Conservation (phyloP, 2,113 vertebrate species). For the Tricholaema leucomelas region DNA sequence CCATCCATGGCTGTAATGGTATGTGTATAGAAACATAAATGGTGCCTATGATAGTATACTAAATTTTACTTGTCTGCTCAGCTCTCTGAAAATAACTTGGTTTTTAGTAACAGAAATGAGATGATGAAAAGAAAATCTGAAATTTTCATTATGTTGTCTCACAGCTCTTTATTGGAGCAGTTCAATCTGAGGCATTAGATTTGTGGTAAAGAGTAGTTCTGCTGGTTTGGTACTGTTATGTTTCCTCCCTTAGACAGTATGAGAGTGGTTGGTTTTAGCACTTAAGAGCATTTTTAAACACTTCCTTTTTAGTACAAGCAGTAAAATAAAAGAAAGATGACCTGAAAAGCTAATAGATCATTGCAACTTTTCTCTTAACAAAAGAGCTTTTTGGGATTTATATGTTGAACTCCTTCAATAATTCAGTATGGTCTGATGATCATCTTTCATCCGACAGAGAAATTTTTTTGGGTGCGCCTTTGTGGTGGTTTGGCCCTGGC, state of each 20-base stretch:
- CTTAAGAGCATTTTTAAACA: not conserved
- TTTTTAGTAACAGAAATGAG: too few species aligned
- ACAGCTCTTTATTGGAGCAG: not conserved
- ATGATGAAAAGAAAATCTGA: not conserved
- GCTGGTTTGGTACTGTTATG: not conserved
- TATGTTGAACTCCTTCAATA: not conserved
- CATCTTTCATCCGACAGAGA: not conserved
- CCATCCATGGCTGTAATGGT: too few species aligned
- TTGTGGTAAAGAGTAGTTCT: not conserved
- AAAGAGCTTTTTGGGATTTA: not conserved
- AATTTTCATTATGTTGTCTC: not conserved
- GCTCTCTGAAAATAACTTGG: not conserved
- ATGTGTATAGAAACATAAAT: not conserved
- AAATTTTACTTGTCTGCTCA: not conserved
- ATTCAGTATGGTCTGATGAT: not conserved
- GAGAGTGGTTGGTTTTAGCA: not conserved
- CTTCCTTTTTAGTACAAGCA: not conserved
- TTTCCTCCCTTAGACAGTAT: not conserved
- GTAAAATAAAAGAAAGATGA: not conserved
- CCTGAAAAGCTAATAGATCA: not conserved
- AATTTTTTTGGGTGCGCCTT: not conserved
- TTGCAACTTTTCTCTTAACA: not conserved
- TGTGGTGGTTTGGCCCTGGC: too few species aligned
- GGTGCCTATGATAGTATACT: not conserved
- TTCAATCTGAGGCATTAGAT: not conserved